These are phyloP conservation scores for Drosophila tsacasi DNA, from an alignment of 1,140 invertebrate genomes.

Conservation along the genomic window DNA sequence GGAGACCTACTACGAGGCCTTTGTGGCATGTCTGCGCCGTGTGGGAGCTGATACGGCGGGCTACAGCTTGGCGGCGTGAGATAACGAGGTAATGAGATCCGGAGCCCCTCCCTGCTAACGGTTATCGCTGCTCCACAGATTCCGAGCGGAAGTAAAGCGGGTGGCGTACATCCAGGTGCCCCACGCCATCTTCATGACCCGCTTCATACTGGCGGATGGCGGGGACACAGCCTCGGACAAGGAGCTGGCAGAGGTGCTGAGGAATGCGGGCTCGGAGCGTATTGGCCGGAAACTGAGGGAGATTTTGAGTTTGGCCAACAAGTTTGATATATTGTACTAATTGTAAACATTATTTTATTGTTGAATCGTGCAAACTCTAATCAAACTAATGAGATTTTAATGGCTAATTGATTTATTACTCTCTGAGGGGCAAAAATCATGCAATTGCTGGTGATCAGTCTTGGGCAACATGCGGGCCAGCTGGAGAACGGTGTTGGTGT, in stretches of 20 bases:
- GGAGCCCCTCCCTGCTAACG: not conserved
- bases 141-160: slow-evolving; percentile 61
- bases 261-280: slow-evolving; percentile 44
- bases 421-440: no score
- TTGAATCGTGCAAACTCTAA: not conserved
- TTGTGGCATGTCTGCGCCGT: slow-evolving; percentile 77
- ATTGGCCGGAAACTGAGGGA: slow-evolving; percentile 52
- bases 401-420: slow-evolving; percentile 30
- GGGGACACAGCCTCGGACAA: slow-evolving; percentile 13
- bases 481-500: not conserved
- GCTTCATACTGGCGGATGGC: slow-evolving; percentile 67
- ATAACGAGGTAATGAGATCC: not conserved
- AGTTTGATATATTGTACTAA: slow-evolving; percentile 58
- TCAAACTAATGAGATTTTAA: slow-evolving; percentile 28
- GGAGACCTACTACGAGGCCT: slow-evolving; percentile 86
- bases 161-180: slow-evolving; percentile 68
- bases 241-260: slow-evolving; percentile 49
- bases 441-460: not conserved
- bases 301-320: slow-evolving; percentile 51
- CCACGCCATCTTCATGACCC: slow-evolving; percentile 76
- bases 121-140: slow-evolving; percentile 43
- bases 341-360: slow-evolving; percentile 1
- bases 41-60: slow-evolving; percentile 46
- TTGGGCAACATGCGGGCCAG: slow-evolving; percentile 19
- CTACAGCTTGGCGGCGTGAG: slow-evolving; percentile 61